phyloP scores from a whole-genome alignment of 2,888 invertebrate genomes.

The Watsonalla cultraria region DNA sequence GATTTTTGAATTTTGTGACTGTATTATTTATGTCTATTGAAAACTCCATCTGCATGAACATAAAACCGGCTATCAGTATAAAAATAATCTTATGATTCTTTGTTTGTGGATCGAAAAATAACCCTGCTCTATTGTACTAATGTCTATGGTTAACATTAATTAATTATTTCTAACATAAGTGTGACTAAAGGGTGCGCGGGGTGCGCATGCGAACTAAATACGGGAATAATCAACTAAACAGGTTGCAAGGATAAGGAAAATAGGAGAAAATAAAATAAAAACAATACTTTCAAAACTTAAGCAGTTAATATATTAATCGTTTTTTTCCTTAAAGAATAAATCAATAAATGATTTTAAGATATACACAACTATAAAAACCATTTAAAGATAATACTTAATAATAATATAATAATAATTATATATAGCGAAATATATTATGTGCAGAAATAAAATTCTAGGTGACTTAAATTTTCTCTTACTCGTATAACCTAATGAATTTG shows the following conservation, averaged over 20 bases:
- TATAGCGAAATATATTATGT: conserved; percentile 80
- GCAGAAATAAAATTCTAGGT: conserved; percentile 80
- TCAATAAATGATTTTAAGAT: conserved; percentile 78
- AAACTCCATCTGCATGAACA: conserved; percentile 67
- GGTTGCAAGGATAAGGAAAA: conserved; percentile 55
- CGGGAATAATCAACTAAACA: conserved; percentile 45
- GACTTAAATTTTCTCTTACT: conserved; percentile 78
- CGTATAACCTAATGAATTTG: conserved; percentile 76
- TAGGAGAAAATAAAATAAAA: conserved; percentile 60
- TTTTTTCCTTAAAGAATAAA: conserved; percentile 76
- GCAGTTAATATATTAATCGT: conserved; percentile 79
- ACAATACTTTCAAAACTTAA: conserved; percentile 75
- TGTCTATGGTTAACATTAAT: conserved; percentile 76
- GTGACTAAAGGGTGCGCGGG: conserved; percentile 65
- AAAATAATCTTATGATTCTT: conserved; percentile 75
- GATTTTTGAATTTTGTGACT: conserved; percentile 63
- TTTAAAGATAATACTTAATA: conserved; percentile 79
- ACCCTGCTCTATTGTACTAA: conserved; percentile 79
- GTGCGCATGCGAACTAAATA: conserved; percentile 46
- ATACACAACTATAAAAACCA: conserved; percentile 79
- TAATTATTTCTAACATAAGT: conserved; percentile 76
- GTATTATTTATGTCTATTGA: conserved; percentile 58
- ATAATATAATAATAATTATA: conserved; percentile 78
- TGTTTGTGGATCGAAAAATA: conserved; percentile 78
- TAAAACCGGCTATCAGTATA: conserved; percentile 77